These are phyloP conservation scores for Ichneumoninae sp. DNA, from an alignment of 2,888 invertebrate genomes.

Conservation along the genomic window DNA sequence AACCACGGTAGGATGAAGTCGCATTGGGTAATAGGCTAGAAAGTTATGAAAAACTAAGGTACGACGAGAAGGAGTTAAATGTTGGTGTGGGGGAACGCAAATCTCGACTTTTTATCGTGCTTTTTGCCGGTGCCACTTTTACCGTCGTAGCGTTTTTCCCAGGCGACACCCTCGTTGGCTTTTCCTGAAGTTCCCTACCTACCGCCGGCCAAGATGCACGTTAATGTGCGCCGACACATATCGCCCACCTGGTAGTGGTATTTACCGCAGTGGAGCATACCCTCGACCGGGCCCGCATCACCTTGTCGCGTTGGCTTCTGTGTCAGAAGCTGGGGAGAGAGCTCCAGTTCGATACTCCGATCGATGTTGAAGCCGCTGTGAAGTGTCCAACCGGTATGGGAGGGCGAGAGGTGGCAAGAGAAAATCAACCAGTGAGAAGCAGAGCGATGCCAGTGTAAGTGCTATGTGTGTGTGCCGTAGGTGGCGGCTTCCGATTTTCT, in stretches of 20 bases:
- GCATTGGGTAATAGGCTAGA: background rate
- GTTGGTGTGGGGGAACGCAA: background rate
- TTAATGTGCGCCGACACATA: background rate
- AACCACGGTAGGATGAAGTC: background rate
- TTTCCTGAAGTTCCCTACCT: background rate
- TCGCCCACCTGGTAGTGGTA: slow-evolving; percentile 1
- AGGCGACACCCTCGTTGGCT: too few relatives aligned
- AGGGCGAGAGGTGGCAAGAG: background rate
- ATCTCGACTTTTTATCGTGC: background rate
- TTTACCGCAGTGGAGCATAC: slow-evolving; percentile 22
- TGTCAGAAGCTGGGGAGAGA: background rate
- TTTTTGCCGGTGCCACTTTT: slow-evolving; percentile 4
- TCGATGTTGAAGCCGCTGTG: slow-evolving; percentile 21
- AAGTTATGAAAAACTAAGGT: background rate
- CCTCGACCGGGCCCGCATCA: slow-evolving; percentile 11
- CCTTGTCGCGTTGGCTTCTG: slow-evolving; percentile 30
- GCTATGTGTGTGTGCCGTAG: slow-evolving; percentile 5
- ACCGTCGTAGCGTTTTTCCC: background rate
- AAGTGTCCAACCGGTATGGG: background rate
- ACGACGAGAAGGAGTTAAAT: background rate
- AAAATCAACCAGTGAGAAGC: slow-evolving; percentile 15
- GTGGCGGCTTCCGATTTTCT: slow-evolving; percentile 65
- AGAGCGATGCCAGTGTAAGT: background rate
- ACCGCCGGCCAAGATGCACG: background rate
- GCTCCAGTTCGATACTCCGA: slow-evolving; percentile 26